phyloP scores from a whole-genome alignment of 2,797 vertebrate genomes.

The Gouania willdenowi region DNA sequence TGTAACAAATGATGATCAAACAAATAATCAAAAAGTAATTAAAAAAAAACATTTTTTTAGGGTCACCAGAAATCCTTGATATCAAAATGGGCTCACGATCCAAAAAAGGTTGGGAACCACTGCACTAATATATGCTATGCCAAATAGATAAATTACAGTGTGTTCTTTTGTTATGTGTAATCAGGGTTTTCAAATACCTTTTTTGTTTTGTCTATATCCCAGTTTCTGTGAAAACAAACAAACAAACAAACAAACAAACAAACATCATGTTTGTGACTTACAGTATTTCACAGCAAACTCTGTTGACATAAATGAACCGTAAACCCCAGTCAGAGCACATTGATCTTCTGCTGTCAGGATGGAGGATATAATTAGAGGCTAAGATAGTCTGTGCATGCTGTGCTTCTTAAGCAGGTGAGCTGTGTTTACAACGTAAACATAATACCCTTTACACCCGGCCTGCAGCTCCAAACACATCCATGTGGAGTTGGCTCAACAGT shows the following conservation, averaged over 20 bases:
- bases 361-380: slow-evolving; percentile 36
- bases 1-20: no score
- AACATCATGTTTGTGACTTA: neutral
- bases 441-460: slow-evolving; percentile 13
- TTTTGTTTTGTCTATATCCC: slow-evolving; percentile 65
- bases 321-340: neutral
- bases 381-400: slow-evolving; percentile 26
- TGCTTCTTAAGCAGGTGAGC: slow-evolving; percentile 33
- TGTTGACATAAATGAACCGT: no score
- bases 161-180: neutral
- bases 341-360: slow-evolving; percentile 9
- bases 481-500: neutral
- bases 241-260: neutral
- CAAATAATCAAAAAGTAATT: neutral
- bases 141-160: no score
- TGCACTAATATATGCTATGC: no score
- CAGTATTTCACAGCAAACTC: no score
- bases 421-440: slow-evolving; percentile 38
- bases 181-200: slow-evolving; percentile 50
- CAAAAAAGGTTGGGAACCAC: no score
- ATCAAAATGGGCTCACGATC: no score
- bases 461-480: no score
- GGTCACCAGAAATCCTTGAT: no score
- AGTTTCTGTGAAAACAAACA: slow-evolving; percentile 43
- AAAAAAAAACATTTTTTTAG: no score